Percentiles rank a stretch among this genome's conserved stretches.
These are phyloP conservation scores for Amyelois transitella DNA, from an alignment of 1,140 invertebrate genomes.

Conservation along the genomic window DNA sequence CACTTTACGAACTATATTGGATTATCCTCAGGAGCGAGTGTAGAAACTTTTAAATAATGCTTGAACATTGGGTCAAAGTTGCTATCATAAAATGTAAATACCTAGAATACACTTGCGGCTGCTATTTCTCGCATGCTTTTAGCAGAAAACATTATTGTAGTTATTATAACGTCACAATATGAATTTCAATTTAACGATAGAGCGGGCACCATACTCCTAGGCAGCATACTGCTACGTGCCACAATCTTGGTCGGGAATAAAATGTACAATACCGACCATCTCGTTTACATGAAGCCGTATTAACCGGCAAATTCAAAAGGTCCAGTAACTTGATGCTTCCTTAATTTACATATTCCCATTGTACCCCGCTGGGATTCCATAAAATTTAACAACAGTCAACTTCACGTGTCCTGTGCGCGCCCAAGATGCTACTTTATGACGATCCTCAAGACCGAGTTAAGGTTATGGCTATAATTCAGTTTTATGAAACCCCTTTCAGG, in stretches of 20 bases:
- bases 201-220: conserved; percentile 5
- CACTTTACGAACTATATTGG: conserved; percentile 8
- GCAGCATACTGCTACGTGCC: conserved; percentile 13
- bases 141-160: conserved; percentile 33
- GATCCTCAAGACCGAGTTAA: conserved; percentile 59
- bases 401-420: conserved; percentile 50
- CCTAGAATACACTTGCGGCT: conserved; percentile 14
- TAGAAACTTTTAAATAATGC: conserved; percentile 15
- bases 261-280: conserved; percentile 20
- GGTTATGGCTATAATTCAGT: conserved; percentile 68
- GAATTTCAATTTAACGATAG: conserved; percentile 37
- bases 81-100: conserved; percentile 23
- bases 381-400: conserved; percentile 62
- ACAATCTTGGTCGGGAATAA: conserved; percentile 22
- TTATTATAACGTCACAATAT: conserved; percentile 31
- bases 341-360: conserved; percentile 61
- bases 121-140: conserved; percentile 27
- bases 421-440: conserved; percentile 63
- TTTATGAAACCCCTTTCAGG: conserved; percentile 67
- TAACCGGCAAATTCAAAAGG: conserved; percentile 33
- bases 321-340: conserved; percentile 24
- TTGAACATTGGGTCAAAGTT: conserved; percentile 11
- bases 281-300: conserved; percentile 17
- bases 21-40: conserved; percentile 8
- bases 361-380: conserved; percentile 50